Evolutionary conservation across 2,113 vertebrate genomes (phyloP).

Genomic region (Phalacrocorax aristotelis): DNA sequence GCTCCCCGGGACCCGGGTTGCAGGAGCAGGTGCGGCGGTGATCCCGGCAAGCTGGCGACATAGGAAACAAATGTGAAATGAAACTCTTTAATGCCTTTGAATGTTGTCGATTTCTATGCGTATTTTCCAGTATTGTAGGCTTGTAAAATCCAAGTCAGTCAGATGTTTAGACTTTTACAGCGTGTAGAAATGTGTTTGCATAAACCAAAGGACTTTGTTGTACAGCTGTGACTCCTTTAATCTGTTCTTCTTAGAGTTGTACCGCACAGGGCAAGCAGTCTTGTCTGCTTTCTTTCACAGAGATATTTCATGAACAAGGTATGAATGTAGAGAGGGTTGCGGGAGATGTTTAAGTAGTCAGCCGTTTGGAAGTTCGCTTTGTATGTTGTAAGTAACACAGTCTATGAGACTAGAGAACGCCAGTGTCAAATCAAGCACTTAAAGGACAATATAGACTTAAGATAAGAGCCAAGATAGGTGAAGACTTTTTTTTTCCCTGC

Average conservation of each 20-base stretch:
- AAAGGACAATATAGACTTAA: neutral
- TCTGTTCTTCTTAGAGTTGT: neutral
- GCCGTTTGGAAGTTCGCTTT: neutral
- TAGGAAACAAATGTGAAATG: slow-evolving; percentile 30
- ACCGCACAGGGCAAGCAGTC: neutral
- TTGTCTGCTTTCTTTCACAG: neutral
- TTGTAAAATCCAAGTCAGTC: slow-evolving; percentile 72
- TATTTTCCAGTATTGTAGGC: slow-evolving; percentile 51
- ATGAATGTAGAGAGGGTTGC: neutral
- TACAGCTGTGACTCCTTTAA: slow-evolving; percentile 55
- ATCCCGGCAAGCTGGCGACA: neutral
- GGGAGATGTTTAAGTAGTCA: neutral
- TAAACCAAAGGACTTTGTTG: slow-evolving; percentile 36
- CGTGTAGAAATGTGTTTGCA: slow-evolving; percentile 51
- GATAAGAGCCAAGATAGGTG: neutral
- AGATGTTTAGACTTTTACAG: slow-evolving; percentile 66
- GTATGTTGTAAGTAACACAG: accelerated
- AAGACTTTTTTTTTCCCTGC: neutral
- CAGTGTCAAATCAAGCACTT: neutral
- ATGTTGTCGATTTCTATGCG: slow-evolving; percentile 23
- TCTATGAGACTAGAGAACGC: neutral
- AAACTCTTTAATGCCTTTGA: slow-evolving; percentile 51
- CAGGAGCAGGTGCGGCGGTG: slow-evolving; percentile 60
- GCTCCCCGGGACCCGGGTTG: neutral
- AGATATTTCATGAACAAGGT: neutral